Conservation (phyloP, 2,797 vertebrate genomes). For the Phataginus tetradactyla region DNA sequence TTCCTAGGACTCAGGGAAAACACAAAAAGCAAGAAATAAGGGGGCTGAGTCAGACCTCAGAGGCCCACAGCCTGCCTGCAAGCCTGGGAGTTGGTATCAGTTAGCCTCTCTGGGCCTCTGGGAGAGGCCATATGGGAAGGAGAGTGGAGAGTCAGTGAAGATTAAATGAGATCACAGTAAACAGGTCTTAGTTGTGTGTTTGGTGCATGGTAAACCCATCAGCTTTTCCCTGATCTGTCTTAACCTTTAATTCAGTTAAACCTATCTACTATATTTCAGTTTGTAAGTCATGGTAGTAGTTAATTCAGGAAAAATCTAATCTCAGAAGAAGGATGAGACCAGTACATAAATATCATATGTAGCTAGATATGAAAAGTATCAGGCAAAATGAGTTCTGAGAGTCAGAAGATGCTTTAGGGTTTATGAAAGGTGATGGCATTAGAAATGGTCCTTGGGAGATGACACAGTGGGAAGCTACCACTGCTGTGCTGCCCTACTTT, state of each 20-base stretch:
- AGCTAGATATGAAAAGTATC: background rate
- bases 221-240: background rate
- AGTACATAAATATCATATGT: background rate
- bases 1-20: background rate
- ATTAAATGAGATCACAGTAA: background rate
- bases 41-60: background rate
- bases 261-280: background rate
- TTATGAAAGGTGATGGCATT: background rate
- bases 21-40: background rate
- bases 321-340: background rate
- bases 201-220: background rate
- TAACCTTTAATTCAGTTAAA: background rate
- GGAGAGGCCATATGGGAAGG: too few species aligned
- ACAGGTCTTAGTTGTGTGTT: background rate
- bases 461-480: background rate
- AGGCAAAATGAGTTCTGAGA: background rate
- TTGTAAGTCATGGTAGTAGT: background rate
- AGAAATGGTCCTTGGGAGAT: background rate
- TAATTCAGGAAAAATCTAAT: background rate
- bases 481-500: too few species aligned
- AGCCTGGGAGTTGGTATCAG: background rate
- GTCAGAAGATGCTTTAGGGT: background rate
- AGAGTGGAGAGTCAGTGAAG: too few species aligned
- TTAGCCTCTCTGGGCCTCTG: background rate
- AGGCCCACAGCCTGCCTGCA: background rate